Evolutionary conservation across 2,888 invertebrate genomes (phyloP), one percentile per base, ranked within the genome.

Genomic region (Pyrgus malvae): DNA sequence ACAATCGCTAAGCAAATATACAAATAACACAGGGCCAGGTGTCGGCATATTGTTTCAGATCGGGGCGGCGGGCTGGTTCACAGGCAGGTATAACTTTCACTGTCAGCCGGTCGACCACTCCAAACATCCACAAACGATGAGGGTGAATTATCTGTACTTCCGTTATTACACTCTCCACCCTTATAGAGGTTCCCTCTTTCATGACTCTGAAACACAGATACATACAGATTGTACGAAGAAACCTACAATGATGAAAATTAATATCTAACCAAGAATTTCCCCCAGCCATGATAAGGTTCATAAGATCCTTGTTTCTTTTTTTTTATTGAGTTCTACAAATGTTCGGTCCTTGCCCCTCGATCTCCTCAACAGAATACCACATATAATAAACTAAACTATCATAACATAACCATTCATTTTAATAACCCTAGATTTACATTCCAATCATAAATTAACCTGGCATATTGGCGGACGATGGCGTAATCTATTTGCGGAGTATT

Each of bases 31-130:
- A 80, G 80, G 83, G 81, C 72, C 70, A 75, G 88, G 85, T 89
- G 83, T 80, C 76, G 85, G 84, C 74, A 68, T 87, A 80, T 90
- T 91, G 90, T 94, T 94, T 91, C 95, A 97, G 97, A 95, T 97
- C 91, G 94, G 93, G 86, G 92, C 94, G 91, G 93, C 95, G 81
- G 98, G 98, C 86, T 98, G 98, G 98, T 94, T 97, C 91, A 95
- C 96, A 84, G 96, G 96, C 84, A 96, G 96, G 86, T 98, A 98
- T 94, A 97, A 95, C 92, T 94, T 95, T 91, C 95, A 95, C 86
- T 98, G 98, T 93, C 97, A 98, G 92, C 98, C 98, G 76, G 98
- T 98, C 88, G 97, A 98, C 93, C 96, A 97, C 93, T 95, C 96
- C 85, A 95, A 95, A 91, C 94, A 94, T 92, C 95, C 97, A 83